Base-by-base conservation (phyloP, 2,888 invertebrate genomes). In the Encarsia formosa region DNA sequence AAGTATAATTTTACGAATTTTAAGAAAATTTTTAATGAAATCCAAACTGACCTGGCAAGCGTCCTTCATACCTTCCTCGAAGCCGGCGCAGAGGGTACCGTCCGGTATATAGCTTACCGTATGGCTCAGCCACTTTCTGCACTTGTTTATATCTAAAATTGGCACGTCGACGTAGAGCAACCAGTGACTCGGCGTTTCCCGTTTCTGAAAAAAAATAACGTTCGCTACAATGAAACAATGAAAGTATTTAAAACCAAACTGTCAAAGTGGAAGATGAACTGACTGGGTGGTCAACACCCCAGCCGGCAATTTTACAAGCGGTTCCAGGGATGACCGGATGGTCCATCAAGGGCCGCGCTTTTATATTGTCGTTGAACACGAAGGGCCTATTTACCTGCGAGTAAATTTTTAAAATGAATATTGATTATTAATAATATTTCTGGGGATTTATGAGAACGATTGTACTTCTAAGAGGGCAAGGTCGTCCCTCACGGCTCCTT, bases 1-100 rank as follows among this genome's bases (percentile, higher is more conserved):
- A n/a, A n/a, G n/a, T n/a, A n/a, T n/a, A n/a, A n/a, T n/a, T n/a
- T n/a, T n/a, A n/a, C n/a, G n/a, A n/a, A n/a, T n/a, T n/a, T n/a
- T n/a, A n/a, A n/a, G n/a, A n/a, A n/a, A n/a, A n/a, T n/a, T n/a
- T 11, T 20, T 38, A 19, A 39, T n/a, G 23, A 6, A 31, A 26
- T n/a, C n/a, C n/a, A 13, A 1, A 5, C 3, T 49, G 58, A 71
- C 71, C 62, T 64, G 63, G 16, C 71, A 71, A 15, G 70, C 63
- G 11, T 71, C 71, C 32, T 48, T 63, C n/a, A 59, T 59, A 5
- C 71, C 71, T 39, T 68, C 62, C 4, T 59, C 3, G 31, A 66
- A 70, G 13, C 71, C 71, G 16, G 71, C 70, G 35, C 71, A 71
- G 1, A 63, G 50, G 61, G 65, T 63, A 4, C 68, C 68, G 1